Evolutionary conservation across 1,140 invertebrate species (phyloP), one percentile per base, ranked within the genome.

Genomic region (Probaryconus sp.): DNA sequence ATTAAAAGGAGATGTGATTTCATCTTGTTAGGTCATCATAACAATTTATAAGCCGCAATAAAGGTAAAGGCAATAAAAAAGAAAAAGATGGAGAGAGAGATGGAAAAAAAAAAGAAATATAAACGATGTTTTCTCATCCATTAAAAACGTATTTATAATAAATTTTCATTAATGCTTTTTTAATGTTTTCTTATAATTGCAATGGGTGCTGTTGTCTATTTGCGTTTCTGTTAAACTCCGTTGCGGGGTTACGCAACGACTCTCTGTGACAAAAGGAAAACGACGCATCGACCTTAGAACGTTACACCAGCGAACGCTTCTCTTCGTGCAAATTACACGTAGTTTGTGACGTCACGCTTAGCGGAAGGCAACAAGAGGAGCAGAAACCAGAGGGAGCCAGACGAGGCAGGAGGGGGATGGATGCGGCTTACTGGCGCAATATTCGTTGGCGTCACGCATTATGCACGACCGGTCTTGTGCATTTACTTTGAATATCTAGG

Each of bases 371-470:
- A 11, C 13, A 17, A n/a, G 42, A 40, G 20, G 21, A 26, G 10
- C 4, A 63, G 50, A 35, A 31, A 56, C 38, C 10, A 55, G 17
- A 42, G 35, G 17, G 42, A 53, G 38, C 63, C 3, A 61, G 43
- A 58, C 26, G 20, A 16, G 20, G 58, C 9, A 28, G 33, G 5
- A 14, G 45, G 5, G 18, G 28, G 1, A 33, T 6, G 16, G 24
- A 18, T 37, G 26, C 1, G 9, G 21, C 16, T 42, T 21, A 17
- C 28, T 65, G 38, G 69, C 60, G 71, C 63, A 75, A 75, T 75
- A 53, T 63, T 63, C 45, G 64, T 69, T 60, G 43, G 50, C 60
- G 67, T 76, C 73, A 74, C 70, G 50, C 60, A 76, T 76, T 61
- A 68, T 71, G 60, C 67, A 67, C 42, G 58, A 65, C 73, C 65